phyloP scores from a whole-genome alignment of 2,888 invertebrate species.

The Drosophila formosana region DNA sequence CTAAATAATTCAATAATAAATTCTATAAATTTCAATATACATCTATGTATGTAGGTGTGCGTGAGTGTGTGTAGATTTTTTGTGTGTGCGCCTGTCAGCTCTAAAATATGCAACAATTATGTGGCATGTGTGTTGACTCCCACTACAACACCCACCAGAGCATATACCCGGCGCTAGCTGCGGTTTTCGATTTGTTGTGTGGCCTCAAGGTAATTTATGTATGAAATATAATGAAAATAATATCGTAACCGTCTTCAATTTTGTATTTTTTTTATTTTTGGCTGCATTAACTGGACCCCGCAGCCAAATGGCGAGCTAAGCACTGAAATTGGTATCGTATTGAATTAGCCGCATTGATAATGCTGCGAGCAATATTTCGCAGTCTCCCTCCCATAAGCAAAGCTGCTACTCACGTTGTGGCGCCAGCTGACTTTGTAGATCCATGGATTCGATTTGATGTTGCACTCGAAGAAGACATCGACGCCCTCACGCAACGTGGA shows the following conservation, averaged over 20 bases:
- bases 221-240: constrained; percentile 73
- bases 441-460: constrained; percentile 95
- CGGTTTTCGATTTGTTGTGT: constrained; percentile 54
- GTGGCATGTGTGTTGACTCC: constrained; percentile 17
- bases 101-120: constrained; percentile 80
- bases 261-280: constrained; percentile 16
- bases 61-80: constrained; percentile 27
- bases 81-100: constrained; percentile 39
- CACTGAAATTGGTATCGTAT: constrained; percentile 28
- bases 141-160: constrained; percentile 2
- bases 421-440: constrained; percentile 92
- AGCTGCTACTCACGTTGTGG: constrained; percentile 88
- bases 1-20: constrained; percentile 78
- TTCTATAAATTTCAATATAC: constrained; percentile 48
- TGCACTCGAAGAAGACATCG: constrained; percentile 96
- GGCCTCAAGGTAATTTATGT: constrained; percentile 77
- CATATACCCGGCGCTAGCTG: constrained; percentile 24
- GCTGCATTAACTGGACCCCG: not conserved
- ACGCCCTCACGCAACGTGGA: constrained; percentile 94
- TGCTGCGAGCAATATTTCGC: not conserved
- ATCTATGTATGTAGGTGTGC: constrained; percentile 4
- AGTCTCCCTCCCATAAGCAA: no score
- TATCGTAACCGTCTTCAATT: constrained; percentile 53
- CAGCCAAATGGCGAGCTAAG: constrained; percentile 7
- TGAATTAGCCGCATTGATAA: constrained; percentile 33